phyloP scores from a whole-genome alignment of 2,797 vertebrate species.

The Macropus fuliginosus region DNA sequence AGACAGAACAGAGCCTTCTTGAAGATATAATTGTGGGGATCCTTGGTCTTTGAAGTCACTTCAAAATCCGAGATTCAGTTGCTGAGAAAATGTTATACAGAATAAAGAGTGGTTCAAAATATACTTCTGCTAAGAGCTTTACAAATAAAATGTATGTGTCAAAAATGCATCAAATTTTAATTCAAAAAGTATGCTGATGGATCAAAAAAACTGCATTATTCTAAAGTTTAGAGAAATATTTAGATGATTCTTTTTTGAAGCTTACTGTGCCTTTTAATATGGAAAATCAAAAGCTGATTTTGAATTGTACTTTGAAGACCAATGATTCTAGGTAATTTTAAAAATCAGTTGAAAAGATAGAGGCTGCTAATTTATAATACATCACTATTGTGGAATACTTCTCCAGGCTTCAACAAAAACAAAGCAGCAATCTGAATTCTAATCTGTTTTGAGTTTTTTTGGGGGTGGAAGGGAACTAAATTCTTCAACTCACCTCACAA shows the following conservation, averaged over 20 bases:
- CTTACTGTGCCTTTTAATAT: neutral
- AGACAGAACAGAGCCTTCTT: neutral
- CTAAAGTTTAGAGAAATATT: neutral
- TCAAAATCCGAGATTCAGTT: neutral
- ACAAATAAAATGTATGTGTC: neutral
- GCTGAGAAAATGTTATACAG: neutral
- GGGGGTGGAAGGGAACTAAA: slow-evolving; percentile 9
- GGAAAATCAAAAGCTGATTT: neutral
- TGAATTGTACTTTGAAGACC: neutral
- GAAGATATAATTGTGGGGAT: neutral
- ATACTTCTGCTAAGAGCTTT: neutral
- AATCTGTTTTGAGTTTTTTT: neutral
- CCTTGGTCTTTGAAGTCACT: neutral
- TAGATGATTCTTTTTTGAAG: neutral
- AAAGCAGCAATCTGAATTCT: slow-evolving; percentile 1
- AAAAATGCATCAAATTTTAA: neutral
- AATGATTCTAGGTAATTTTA: neutral
- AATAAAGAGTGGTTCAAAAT: neutral
- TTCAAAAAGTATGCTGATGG: neutral
- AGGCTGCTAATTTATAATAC: neutral
- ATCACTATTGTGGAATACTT: neutral
- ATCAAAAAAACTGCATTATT: neutral
- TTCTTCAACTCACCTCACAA: slow-evolving; percentile 91
- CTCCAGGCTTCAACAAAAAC: neutral
- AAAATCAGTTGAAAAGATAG: neutral